Conservation (phyloP, 2,797 vertebrate genomes). For the Borostomias antarcticus region DNA sequence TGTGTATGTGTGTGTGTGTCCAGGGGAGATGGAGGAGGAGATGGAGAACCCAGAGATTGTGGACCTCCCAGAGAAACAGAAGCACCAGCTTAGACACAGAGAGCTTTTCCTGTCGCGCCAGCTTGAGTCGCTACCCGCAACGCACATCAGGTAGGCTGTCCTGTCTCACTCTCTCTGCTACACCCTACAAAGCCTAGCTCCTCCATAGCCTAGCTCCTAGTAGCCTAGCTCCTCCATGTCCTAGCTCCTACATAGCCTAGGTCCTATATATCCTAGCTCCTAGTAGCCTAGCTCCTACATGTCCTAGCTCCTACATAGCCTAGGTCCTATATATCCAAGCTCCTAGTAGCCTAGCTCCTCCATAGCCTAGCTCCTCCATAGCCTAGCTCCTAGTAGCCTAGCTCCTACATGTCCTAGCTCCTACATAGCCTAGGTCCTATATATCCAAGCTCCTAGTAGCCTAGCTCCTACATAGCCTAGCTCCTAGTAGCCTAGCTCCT, state of each 20-base stretch:
- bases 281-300: too few relatives aligned
- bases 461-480: too few relatives aligned
- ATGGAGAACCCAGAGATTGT: constrained; percentile 95
- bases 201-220: neutral
- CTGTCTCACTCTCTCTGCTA: neutral
- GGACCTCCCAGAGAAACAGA: constrained; percentile 93
- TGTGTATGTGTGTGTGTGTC: constrained; percentile 24
- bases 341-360: too few relatives aligned
- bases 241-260: neutral
- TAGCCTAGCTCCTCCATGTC: neutral
- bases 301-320: too few relatives aligned
- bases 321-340: too few relatives aligned
- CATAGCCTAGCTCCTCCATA: too few relatives aligned
- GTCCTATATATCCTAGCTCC: too few relatives aligned
- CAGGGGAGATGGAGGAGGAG: constrained; percentile 97
- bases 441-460: too few relatives aligned
- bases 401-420: too few relatives aligned
- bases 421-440: too few relatives aligned
- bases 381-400: too few relatives aligned
- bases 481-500: too few relatives aligned
- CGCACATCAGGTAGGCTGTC: constrained; percentile 97
- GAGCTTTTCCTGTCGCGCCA: constrained; percentile 96
- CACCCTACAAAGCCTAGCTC: neutral
- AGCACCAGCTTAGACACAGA: constrained; percentile 93
- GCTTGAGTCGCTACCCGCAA: constrained; percentile 94